Percentiles rank a stretch among this genome's conserved stretches.
phyloP scores from a whole-genome alignment of 2,797 vertebrate genomes.

The Lutjanus argentimaculatus region DNA sequence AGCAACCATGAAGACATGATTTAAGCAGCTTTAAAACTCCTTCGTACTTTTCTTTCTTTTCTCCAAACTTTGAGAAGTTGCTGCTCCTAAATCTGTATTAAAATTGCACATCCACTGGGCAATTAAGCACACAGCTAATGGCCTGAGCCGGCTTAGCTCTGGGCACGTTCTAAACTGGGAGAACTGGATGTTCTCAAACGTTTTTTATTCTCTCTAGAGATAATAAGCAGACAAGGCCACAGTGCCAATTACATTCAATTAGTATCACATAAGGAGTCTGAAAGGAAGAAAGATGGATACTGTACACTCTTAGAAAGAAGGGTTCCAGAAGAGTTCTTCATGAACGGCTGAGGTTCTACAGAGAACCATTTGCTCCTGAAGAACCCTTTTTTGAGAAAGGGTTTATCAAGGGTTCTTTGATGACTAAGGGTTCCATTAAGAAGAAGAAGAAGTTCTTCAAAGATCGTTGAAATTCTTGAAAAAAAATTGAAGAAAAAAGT shows the following conservation, averaged over 20 bases:
- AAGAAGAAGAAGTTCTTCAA: too few species aligned
- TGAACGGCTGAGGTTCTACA: too few species aligned
- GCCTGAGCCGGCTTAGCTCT: conserved; percentile 31
- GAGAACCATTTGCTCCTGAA: too few species aligned
- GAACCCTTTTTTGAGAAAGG: too few species aligned
- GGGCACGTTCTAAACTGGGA: conserved; percentile 41
- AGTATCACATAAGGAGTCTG: conserved; percentile 18
- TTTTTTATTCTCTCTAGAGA: conserved; percentile 38
- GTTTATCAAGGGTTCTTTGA: too few species aligned
- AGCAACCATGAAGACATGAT: conserved; percentile 32
- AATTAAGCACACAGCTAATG: conserved; percentile 59
- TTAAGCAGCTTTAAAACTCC: conserved; percentile 55
- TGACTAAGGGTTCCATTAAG: too few species aligned
- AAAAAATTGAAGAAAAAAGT: too few species aligned
- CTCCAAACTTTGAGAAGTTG: conserved; percentile 52
- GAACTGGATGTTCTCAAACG: conserved; percentile 42
- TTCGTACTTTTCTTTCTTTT: conserved; percentile 32
- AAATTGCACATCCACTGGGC: conserved; percentile 47
- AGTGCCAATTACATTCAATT: conserved; percentile 20
- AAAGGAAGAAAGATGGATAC: background rate
- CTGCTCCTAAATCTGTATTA: conserved; percentile 68
- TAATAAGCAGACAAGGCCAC: background rate
- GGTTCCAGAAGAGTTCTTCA: too few species aligned
- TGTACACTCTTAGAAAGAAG: background rate
- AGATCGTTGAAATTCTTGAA: too few species aligned